phyloP scores from a whole-genome alignment of 1,140 invertebrate genomes.

The Pectinophora gossypiella region DNA sequence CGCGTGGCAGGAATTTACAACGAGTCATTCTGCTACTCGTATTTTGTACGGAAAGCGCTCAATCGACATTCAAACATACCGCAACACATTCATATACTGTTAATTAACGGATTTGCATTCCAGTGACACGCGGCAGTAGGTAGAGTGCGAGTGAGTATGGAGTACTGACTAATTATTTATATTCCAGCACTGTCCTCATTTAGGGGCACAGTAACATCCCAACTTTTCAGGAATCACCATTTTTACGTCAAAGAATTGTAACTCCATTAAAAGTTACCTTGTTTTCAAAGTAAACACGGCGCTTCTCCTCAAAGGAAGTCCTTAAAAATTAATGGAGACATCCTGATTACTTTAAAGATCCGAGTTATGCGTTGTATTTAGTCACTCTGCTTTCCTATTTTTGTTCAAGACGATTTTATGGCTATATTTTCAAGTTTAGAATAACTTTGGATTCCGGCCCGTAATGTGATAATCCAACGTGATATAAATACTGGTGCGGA shows the following conservation, averaged over 20 bases:
- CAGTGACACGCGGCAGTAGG: not conserved
- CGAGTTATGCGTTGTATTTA: conserved; percentile 27
- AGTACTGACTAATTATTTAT: not conserved
- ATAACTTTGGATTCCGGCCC: not conserved
- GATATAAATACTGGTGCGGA: conserved; percentile 42
- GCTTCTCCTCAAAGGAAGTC: conserved; percentile 52
- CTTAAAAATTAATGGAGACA: conserved; percentile 66
- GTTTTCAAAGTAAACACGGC: conserved; percentile 60
- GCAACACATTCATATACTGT: not conserved
- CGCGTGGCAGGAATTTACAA: conserved; percentile 42
- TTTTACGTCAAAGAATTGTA: conserved; percentile 48
- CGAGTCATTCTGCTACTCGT: conserved; percentile 8
- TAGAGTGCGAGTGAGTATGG: too few relatives aligned
- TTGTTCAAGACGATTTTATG: conserved; percentile 11
- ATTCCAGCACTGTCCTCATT: not conserved
- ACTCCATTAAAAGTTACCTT: conserved; percentile 68
- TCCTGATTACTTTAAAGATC: conserved; percentile 50
- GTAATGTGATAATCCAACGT: conserved; percentile 28
- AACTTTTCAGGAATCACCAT: conserved; percentile 20
- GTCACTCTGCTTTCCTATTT: conserved; percentile 22
- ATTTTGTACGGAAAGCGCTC: not conserved
- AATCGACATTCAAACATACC: not conserved
- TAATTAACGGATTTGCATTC: not conserved
- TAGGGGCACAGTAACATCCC: not conserved
- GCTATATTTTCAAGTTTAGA: not conserved